Base-by-base conservation (phyloP, 2,888 invertebrate species). In the Agriopis marginaria region DNA sequence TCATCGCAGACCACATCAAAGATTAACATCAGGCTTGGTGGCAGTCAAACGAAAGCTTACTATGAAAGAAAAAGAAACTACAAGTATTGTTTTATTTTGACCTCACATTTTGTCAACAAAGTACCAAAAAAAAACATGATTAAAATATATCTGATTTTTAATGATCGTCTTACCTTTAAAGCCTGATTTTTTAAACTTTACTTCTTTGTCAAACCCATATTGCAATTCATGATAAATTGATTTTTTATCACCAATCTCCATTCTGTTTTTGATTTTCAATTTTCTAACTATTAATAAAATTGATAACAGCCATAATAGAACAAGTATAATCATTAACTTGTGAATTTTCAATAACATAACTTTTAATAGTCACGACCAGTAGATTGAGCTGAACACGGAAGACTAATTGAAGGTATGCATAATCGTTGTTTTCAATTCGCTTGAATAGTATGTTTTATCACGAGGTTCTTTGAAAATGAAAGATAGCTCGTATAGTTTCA, bases 241-340 rank as follows among this genome's bases (percentile, higher is more conserved):
- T 32, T 39, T 53, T 9, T 50, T 69, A 14, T 77, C 71, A 47
- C 66, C 61, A 0, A 72, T 55, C 7, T 75, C n/a, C 23, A 71
- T 65, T 51, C 73, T 72, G 50, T 66, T 75, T 6, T 66, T 72
- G 0, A 45, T 71, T 32, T 72, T 76, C 44, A 79, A 80, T 60
- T 88, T 80, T 17, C 72, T 82, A 3, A 82, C 55, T 17, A 89
- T 79, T 3, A 84, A 81, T 12, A 86, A 51, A 39, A 86, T 70
- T 0, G 86, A 83, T 10, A 86, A 79, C 6, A 83, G 10, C 89
- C 88, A 90, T 66, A 89, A 77, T 0, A 80, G 14, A 6, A 81
- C 58, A 2, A 86, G 12, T 0, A 85, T n/a, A 6, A 65, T 39
- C 7, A 89, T 73, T 44, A 78, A 12, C 53, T 81, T 80, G 0